Conservation (phyloP, 2,113 vertebrate species). For the Gasterosteus aculeatus region DNA sequence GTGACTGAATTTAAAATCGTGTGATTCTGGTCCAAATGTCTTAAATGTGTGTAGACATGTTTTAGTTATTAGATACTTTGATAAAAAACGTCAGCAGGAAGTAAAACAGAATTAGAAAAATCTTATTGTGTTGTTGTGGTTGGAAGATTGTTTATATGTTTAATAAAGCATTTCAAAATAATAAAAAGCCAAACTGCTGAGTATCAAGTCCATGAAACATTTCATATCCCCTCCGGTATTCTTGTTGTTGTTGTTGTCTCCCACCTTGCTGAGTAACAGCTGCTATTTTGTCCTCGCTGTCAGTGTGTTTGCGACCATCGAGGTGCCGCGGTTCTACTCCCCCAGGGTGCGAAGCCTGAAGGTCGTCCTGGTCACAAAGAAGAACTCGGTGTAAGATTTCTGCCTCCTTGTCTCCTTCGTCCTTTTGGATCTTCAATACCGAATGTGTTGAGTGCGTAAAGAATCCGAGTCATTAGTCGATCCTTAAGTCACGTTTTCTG, state of each 20-base stretch:
- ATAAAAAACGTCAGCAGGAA: background rate
- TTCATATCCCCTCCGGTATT: background rate
- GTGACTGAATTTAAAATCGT: too few relatives aligned
- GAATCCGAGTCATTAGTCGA: background rate
- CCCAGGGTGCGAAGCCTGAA: conserved; percentile 73
- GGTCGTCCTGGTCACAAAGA: conserved; percentile 81
- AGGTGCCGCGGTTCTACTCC: conserved; percentile 78
- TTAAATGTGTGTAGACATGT: too few relatives aligned
- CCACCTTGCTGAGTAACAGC: background rate
- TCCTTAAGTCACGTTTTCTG: background rate
- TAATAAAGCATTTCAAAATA: background rate
- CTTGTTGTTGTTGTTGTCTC: background rate
- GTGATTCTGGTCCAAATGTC: too few relatives aligned
- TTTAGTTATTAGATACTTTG: too few relatives aligned
- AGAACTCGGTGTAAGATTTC: conserved; percentile 36
- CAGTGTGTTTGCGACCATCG: conserved; percentile 86
- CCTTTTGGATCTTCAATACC: background rate
- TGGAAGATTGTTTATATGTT: background rate
- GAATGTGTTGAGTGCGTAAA: background rate
- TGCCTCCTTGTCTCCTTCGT: too few relatives aligned
- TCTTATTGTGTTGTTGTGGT: background rate
- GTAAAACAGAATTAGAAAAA: too few relatives aligned
- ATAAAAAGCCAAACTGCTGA: background rate
- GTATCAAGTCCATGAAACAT: background rate
- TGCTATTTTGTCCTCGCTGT: background rate